Evolutionary conservation across 2,113 vertebrate species (phyloP), one percentile per base, ranked within the genome.

Genomic region (Oophaga pumilio): DNA sequence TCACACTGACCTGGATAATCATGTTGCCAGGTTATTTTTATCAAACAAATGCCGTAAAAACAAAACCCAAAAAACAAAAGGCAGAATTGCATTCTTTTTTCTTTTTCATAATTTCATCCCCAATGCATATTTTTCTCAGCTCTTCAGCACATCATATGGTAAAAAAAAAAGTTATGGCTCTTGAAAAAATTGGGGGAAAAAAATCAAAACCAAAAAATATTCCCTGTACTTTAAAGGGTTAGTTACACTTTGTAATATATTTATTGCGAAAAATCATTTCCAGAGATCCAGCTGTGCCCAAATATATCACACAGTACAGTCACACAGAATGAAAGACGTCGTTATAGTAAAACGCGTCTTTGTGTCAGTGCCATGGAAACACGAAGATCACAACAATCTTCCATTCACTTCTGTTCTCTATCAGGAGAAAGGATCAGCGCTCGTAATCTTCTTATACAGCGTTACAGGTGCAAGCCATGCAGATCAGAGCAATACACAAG

Each of bases 331-430:
- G 49, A 71, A 84, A 69, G 82, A 71, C 33, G 64, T n/a, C 22
- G 12, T 52, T 68, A 50, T 84, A 71, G 71, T 84, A 56, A 59
- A 80, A 71, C n/a, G 4, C 49, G 43, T 82, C 17, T 56, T 26
- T 84, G 66, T 50, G 59, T 50, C 28, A 82, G n/a, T 69, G 82
- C 64, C 43, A 69, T 71, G 82, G 66, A 71, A 71, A 71, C 49
- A 53, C 64, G 53, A 26, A 84, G n/a, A 20, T 5, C 17, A 84
- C 62, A 84, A 84, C 64, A 52, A 71, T 53, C 62, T 52, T 56
- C 62, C 24, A 84, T 84, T 84, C 82, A 68, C 66, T 24, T 66
- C 12, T 18, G 8, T 49, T 74, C n/a, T 11, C 13, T 6, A 24
- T 43, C 33, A 71, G 33, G 28, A 14, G 28, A 15, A 15, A 71